Evolutionary conservation across 2,888 invertebrate genomes (phyloP), one percentile per base, ranked within the genome.

Genomic region (Dysmachus trigonus): DNA sequence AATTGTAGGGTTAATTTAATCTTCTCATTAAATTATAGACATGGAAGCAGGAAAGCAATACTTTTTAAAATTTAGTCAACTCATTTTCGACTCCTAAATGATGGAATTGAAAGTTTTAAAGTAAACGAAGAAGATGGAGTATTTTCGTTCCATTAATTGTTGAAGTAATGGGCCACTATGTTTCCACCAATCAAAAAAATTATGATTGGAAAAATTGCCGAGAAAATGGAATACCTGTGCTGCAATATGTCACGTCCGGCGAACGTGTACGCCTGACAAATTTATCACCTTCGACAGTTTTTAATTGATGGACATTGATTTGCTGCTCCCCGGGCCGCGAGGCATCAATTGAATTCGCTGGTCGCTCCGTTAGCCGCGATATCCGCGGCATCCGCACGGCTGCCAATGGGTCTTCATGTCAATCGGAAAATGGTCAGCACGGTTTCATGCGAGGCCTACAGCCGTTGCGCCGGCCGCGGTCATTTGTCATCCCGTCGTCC

Each of bases 261-360:
- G 1, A 53, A 18, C 53, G 18, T 6, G 6, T n/a, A 1, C 27
- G 10, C 5, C 18, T 22, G 62, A 10, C 62, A 77, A 77, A 77
- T 77, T 77, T 47, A 77, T 77, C 77, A 77, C 77, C 47, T 77
- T 77, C 47, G 77, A 77, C 77, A 47, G 27, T 13, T 47, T 47
- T 27, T 77, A 77, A 77, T 77, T 77, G 77, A 77, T 77, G 77
- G 77, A 41, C 77, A 77, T 77, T 77, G 77, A 77, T 77, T 77
- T 77, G 18, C 77, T 77, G 47, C 27, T 62, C 62, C 30, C 27
- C 77, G n/a, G n/a, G n/a, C n/a, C n/a, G n/a, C 15, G 22, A 27
- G 62, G 62, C 62, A 62, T 8, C 62, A 77, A 77, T 77, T 77
- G 27, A 77, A 77, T 77, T 30, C 30, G 38, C 5, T 30, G 47